Conservation (phyloP, 2,113 vertebrate species). For the Oplegnathus fasciatus region DNA sequence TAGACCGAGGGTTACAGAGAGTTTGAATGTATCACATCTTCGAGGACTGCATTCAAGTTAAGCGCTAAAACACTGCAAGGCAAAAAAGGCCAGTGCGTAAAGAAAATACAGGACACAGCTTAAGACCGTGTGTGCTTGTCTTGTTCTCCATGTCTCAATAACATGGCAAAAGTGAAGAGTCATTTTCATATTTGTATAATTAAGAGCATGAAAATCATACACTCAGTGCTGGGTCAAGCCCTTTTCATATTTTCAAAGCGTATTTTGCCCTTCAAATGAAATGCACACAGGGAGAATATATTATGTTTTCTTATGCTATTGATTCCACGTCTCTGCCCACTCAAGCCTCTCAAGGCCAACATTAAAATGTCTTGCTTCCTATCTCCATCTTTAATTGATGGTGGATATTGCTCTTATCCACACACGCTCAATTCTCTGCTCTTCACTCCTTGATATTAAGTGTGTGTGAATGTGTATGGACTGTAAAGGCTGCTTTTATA, state of each 20-base stretch:
- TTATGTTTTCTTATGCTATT: slow-evolving; percentile 69
- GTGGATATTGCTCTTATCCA: slow-evolving; percentile 72
- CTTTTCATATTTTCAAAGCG: slow-evolving; percentile 34
- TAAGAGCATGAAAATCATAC: slow-evolving; percentile 5
- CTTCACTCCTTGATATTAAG: slow-evolving; percentile 77
- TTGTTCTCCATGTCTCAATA: slow-evolving; percentile 38
- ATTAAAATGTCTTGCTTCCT: slow-evolving; percentile 75
- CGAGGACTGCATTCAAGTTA: slow-evolving; percentile 22
- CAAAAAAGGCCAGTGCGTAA: slow-evolving; percentile 15
- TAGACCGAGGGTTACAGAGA: slow-evolving; percentile 13
- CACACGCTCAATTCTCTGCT: slow-evolving; percentile 69
- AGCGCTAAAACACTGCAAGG: slow-evolving; percentile 59
- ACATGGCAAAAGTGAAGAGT: slow-evolving; percentile 42
- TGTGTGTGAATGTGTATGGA: slow-evolving; percentile 75
- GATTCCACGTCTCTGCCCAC: slow-evolving; percentile 69
- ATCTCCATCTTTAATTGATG: slow-evolving; percentile 82
- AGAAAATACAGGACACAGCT: slow-evolving; percentile 12
- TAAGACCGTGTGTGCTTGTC: slow-evolving; percentile 3
- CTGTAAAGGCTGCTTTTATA: slow-evolving; percentile 69
- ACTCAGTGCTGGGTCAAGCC: background rate
- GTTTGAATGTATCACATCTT: slow-evolving; percentile 43
- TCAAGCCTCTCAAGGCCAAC: slow-evolving; percentile 77
- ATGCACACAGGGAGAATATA: slow-evolving; percentile 41
- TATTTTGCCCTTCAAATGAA: slow-evolving; percentile 49
- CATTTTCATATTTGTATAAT: slow-evolving; percentile 66